Percentiles rank a stretch among this genome's conserved stretches.
phyloP scores from a whole-genome alignment of 2,113 vertebrate species.

The Microtus pennsylvanicus region DNA sequence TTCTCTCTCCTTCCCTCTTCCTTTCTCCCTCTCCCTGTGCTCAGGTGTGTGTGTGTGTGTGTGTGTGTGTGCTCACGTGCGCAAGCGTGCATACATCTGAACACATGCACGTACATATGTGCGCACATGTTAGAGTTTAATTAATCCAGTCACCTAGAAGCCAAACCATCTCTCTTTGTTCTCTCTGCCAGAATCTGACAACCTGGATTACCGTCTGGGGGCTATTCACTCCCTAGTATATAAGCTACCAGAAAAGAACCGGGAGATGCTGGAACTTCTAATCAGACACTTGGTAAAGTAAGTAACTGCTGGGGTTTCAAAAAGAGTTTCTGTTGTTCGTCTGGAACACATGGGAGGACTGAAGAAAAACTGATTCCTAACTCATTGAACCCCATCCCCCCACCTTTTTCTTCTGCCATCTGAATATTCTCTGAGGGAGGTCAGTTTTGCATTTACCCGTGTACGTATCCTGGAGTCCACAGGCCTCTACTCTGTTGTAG shows the following conservation, averaged over 20 bases:
- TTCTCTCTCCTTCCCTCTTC: background rate
- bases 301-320: constrained; percentile 73
- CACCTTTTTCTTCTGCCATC: background rate
- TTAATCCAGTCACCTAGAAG: background rate
- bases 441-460: constrained; percentile 2
- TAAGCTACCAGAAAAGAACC: constrained; percentile 95
- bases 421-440: background rate
- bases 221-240: constrained; percentile 96
- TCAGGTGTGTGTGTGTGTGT: background rate
- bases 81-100: background rate
- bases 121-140: background rate
- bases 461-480: background rate
- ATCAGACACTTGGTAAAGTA: constrained; percentile 96
- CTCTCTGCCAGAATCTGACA: constrained; percentile 92
- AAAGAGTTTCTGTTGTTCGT: background rate
- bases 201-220: constrained; percentile 93
- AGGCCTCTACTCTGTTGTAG: background rate
- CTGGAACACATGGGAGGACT: background rate
- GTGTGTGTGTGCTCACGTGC: background rate
- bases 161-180: constrained; percentile 59
- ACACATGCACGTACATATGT: background rate
- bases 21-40: background rate
- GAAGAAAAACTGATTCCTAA: background rate
- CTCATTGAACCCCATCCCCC: background rate
- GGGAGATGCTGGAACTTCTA: constrained; percentile 95